Evolutionary conservation across 2,888 invertebrate species (phyloP), one percentile per base, ranked within the genome.

Genomic region (Agrochola circellaris): DNA sequence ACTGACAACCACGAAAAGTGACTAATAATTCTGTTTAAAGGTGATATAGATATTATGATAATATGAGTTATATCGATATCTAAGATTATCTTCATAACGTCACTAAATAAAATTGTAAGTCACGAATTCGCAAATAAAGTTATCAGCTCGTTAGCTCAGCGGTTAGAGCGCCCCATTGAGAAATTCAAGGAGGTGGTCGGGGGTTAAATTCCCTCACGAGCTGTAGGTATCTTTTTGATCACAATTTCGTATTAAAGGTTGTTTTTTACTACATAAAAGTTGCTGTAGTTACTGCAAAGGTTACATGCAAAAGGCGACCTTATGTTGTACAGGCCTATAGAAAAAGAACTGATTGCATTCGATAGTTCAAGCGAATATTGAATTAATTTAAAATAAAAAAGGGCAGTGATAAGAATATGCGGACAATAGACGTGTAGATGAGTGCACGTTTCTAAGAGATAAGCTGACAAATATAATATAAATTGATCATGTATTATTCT

Each of bases 121-220:
- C 20, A n/a, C 15, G 8, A 72, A 51, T 81, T 77, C 26, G 23
- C 0, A 7, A 17, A 5, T 2, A 34, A 58, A 9, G 7, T 0
- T 61, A 66, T 61, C 20, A 87, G 87, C 88, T 90, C 88, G 89
- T 90, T 90, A 90, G 89, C 88, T 90, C 88, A 89, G 90, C 76
- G 88, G 90, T 90, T 54, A 89, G 89, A 89, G 89, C 89, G 77
- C 90, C 89, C 88, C 17, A 72, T 88, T 88, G 71, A 78, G 4
- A 26, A 9, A 30, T 30, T 75, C 79, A 80, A 78, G 82, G 89
- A 86, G 90, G 90, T 87, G 89, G 89, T 89, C 86, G 89, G 81
- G 86, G 90, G 90, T 90, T 90, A 87, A 83, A 89, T 66, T 90
- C 90, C 90, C 83, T 88, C 90, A 90, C 90, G 89, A 90, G 90